phyloP scores from a whole-genome alignment of 2,113 vertebrate species.

The Stictonetta naevosa region DNA sequence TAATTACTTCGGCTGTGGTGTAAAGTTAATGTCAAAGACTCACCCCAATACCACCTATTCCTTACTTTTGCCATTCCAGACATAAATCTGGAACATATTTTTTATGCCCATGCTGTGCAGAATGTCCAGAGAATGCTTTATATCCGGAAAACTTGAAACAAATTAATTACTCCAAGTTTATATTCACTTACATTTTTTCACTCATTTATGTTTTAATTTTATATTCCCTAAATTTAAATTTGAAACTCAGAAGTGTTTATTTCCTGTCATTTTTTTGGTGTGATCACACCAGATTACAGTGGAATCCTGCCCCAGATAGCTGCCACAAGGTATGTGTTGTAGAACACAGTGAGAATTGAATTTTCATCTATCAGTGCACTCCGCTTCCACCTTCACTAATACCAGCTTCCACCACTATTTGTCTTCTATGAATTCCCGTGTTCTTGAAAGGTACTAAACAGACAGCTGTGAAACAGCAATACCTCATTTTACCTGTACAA shows the following conservation, averaged over 20 bases:
- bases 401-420: not conserved
- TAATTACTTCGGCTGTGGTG: not conserved
- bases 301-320: not conserved
- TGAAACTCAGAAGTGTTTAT: not conserved
- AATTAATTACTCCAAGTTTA: not conserved
- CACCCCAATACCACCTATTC: not conserved
- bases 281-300: not conserved
- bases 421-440: not conserved
- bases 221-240: not conserved
- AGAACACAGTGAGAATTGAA: not conserved
- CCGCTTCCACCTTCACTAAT: not conserved
- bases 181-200: not conserved
- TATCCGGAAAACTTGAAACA: not conserved
- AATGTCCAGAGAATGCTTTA: not conserved
- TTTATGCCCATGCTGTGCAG: not conserved
- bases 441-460: not conserved
- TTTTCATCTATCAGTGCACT: not conserved
- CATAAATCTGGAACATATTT: not conserved
- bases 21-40: not conserved
- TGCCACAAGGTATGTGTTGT: not conserved
- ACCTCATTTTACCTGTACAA: not conserved
- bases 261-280: not conserved
- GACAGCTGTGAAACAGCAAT: not conserved
- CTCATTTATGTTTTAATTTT: not conserved
- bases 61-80: not conserved